Percentiles rank a stretch among this genome's conserved stretches.
Conservation (phyloP, 2,888 invertebrate genomes). For the Balanococcus diminutus region DNA sequence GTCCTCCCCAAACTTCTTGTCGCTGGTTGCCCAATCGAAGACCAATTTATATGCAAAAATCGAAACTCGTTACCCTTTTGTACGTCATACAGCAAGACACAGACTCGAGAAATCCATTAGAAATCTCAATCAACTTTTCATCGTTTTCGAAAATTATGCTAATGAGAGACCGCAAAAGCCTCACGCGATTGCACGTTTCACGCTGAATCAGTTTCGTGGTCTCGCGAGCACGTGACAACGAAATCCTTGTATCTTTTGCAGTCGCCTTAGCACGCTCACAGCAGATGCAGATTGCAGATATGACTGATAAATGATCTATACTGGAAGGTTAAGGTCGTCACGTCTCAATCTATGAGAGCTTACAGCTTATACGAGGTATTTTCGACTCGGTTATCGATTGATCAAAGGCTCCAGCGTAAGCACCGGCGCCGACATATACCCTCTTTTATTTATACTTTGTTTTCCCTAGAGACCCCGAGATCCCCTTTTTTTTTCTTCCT, state of each 20-base stretch:
- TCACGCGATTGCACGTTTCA: neutral
- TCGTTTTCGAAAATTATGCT: neutral
- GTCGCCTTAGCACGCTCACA: no score
- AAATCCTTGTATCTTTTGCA: no score
- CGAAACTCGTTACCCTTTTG: neutral
- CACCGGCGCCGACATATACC: neutral
- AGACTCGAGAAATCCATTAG: neutral
- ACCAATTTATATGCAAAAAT: slow-evolving; percentile 17
- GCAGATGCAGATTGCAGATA: neutral
- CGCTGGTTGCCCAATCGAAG: neutral
- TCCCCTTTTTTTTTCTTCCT: neutral
- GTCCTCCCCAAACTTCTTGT: neutral
- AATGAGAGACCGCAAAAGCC: neutral
- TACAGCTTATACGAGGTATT: neutral
- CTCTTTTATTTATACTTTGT: neutral
- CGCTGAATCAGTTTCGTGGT: neutral
- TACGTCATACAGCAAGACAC: neutral
- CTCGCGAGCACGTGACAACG: neutral
- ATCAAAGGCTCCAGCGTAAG: neutral
- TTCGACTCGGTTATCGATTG: slow-evolving; percentile 11
- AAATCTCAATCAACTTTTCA: neutral
- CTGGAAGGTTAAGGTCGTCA: neutral
- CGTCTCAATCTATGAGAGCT: neutral
- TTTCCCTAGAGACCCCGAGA: neutral
- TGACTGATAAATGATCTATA: neutral